phyloP scores from a whole-genome alignment of 2,888 invertebrate genomes.

The Leptodirus hochenwartii region DNA sequence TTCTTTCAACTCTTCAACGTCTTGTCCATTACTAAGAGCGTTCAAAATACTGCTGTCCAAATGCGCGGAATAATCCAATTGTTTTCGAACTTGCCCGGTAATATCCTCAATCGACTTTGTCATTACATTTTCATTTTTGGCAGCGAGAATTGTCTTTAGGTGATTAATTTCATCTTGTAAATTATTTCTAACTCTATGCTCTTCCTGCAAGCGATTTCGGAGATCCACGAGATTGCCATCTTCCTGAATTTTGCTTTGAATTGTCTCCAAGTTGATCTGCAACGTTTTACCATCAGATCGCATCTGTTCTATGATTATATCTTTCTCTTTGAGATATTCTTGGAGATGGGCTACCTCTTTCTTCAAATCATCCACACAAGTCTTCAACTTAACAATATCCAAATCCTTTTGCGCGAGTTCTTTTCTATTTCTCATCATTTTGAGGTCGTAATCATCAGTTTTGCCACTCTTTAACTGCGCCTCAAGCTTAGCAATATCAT shows the following conservation, averaged over 20 bases:
- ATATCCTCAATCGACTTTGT: slow-evolving; percentile 31
- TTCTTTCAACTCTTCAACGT: slow-evolving; percentile 21
- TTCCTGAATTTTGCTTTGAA: slow-evolving; percentile 33
- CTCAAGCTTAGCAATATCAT: slow-evolving; percentile 30
- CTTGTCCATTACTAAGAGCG: slow-evolving; percentile 31
- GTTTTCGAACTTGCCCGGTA: slow-evolving; percentile 34
- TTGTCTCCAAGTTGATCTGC: slow-evolving; percentile 32
- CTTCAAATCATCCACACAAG: slow-evolving; percentile 23
- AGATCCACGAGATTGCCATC: slow-evolving; percentile 39
- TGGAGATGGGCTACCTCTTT: slow-evolving; percentile 37
- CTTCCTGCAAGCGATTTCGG: slow-evolving; percentile 34
- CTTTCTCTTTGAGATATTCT: slow-evolving; percentile 37
- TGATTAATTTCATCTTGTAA: slow-evolving; percentile 21
- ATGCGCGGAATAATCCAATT: slow-evolving; percentile 39
- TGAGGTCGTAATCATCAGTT: slow-evolving; percentile 10
- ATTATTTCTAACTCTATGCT: slow-evolving; percentile 28
- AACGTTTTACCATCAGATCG: slow-evolving; percentile 34
- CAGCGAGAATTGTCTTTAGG: slow-evolving; percentile 19
- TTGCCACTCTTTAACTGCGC: slow-evolving; percentile 21
- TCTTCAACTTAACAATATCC: slow-evolving; percentile 15
- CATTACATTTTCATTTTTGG: slow-evolving; percentile 3
- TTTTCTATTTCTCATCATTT: slow-evolving; percentile 13
- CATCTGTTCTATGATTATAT: slow-evolving; percentile 38
- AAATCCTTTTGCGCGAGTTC: slow-evolving; percentile 16
- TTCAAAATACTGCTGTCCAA: slow-evolving; percentile 38